Evolutionary conservation across 2,888 invertebrate genomes (phyloP).

Genomic region (Thymelicus sylvestris): DNA sequence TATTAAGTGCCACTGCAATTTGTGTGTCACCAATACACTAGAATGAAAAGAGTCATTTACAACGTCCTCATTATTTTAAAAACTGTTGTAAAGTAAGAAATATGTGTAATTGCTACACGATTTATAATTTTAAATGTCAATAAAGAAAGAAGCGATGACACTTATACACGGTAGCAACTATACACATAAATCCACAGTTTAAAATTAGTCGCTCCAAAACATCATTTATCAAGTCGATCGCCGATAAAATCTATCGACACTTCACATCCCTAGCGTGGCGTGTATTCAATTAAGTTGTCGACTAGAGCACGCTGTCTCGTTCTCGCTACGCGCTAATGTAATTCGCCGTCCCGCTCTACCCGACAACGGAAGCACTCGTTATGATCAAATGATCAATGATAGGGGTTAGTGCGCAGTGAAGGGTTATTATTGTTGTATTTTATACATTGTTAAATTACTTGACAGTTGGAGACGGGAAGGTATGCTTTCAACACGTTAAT

Average conservation of each 20-base stretch:
- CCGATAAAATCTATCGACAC: conserved; percentile 47
- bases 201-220: conserved; percentile 24
- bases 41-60: conserved; percentile 42
- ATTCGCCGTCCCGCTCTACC: conserved; percentile 52
- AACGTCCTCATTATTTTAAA: not conserved
- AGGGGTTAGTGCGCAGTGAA: conserved; percentile 53
- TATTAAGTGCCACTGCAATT: too few relatives aligned
- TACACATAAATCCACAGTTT: not conserved
- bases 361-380: conserved; percentile 73
- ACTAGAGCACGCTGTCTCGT: conserved; percentile 52
- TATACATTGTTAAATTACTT: conserved; percentile 34
- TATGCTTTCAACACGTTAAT: conserved; percentile 6
- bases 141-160: not conserved
- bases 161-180: not conserved
- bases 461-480: conserved; percentile 7
- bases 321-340: conserved; percentile 40
- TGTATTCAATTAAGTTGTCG: conserved; percentile 80
- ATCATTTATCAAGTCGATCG: conserved; percentile 25
- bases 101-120: too few relatives aligned
- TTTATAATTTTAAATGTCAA: too few relatives aligned
- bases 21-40: not conserved
- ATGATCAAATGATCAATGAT: conserved; percentile 73
- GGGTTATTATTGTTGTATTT: conserved; percentile 46
- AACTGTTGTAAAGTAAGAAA: too few relatives aligned
- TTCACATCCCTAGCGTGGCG: conserved; percentile 55